phyloP scores from a whole-genome alignment of 2,113 vertebrate species.

The Bothrops jararaca region DNA sequence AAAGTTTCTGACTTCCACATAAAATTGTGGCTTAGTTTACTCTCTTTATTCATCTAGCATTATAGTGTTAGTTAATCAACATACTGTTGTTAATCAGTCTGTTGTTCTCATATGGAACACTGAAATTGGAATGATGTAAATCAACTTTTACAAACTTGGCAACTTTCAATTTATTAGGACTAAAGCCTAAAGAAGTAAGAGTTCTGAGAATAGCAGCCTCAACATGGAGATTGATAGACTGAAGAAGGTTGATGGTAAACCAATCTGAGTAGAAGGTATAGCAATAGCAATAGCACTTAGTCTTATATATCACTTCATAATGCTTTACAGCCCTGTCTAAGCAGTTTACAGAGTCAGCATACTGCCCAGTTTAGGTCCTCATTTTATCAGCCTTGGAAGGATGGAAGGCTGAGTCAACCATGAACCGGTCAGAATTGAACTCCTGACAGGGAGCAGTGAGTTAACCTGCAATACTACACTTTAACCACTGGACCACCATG shows the following conservation, averaged over 20 bases:
- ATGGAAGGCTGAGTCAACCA: not conserved
- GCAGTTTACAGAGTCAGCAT: not conserved
- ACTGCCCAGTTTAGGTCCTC: not conserved
- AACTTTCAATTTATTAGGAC: not conserved
- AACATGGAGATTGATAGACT: not conserved
- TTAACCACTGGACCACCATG: not conserved
- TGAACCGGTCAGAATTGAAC: not conserved
- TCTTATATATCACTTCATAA: not conserved
- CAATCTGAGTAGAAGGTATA: not conserved
- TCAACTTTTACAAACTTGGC: not conserved
- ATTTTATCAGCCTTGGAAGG: not conserved
- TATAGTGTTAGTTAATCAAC: not conserved
- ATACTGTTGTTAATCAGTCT: not conserved
- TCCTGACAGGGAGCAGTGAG: not conserved
- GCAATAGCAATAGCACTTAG: not conserved
- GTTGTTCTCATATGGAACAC: not conserved
- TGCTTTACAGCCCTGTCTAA: not conserved
- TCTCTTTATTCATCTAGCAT: not conserved
- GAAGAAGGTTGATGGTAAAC: not conserved
- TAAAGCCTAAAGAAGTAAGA: not conserved
- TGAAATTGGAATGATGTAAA: not conserved
- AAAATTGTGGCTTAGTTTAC: not conserved
- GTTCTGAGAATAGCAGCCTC: not conserved
- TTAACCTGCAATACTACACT: not conserved
- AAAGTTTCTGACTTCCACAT: not conserved